Evolutionary conservation across 2,113 vertebrate species (phyloP).

Genomic region (Ochotona curzoniae): DNA sequence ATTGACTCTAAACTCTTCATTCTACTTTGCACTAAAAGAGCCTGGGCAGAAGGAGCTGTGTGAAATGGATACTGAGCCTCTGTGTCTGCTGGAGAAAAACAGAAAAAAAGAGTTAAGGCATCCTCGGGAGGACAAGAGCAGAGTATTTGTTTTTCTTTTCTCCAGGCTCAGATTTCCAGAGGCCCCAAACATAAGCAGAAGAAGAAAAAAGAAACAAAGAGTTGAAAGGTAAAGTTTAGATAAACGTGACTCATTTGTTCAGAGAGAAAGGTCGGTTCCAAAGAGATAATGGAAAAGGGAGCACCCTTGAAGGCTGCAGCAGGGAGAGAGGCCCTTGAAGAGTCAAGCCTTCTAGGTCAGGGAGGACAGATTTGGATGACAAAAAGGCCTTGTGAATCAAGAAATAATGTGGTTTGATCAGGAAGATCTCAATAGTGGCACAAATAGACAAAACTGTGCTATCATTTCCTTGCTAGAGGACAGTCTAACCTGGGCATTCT

Average conservation of each 20-base stretch:
- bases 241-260: slow-evolving; percentile 50
- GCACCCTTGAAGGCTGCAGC: background rate
- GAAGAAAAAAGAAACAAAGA: background rate
- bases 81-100: background rate
- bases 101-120: slow-evolving; percentile 29
- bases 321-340: background rate
- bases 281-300: background rate
- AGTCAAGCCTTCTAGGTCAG: background rate
- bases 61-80: slow-evolving; percentile 41
- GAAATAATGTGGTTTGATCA: slow-evolving; percentile 6
- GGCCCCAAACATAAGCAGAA: slow-evolving; percentile 60
- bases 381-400: background rate
- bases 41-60: background rate
- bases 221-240: slow-evolving; percentile 56
- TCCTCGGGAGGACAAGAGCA: slow-evolving; percentile 53
- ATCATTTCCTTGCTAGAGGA: background rate
- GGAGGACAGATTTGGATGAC: slow-evolving; percentile 1
- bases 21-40: slow-evolving; percentile 50
- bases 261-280: slow-evolving; percentile 42
- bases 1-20: background rate
- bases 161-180: slow-evolving; percentile 64
- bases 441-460: background rate
- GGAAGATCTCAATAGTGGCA: background rate
- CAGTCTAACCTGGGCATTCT: background rate
- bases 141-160: slow-evolving; percentile 66